phyloP scores from a whole-genome alignment of 2,888 invertebrate species.

The Nudaria mundana region DNA sequence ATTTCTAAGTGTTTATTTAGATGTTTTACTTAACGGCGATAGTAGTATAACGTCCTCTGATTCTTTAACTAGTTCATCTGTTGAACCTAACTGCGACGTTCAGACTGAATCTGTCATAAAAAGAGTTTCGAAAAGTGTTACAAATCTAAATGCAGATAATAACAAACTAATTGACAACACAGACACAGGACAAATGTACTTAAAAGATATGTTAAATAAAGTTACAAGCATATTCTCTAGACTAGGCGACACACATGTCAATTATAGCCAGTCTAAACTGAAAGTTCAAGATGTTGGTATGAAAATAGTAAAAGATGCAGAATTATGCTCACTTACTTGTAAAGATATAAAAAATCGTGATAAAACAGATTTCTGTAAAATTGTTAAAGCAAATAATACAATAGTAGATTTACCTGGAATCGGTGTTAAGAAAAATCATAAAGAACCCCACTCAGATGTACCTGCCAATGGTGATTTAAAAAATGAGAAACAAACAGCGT shows the following conservation, averaged over 20 bases:
- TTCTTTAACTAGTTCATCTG: slow-evolving; percentile 34
- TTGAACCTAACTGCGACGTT: slow-evolving; percentile 43
- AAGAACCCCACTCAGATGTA: too few species aligned
- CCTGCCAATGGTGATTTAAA: too few species aligned
- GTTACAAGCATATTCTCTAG: slow-evolving; percentile 54
- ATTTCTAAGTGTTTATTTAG: slow-evolving; percentile 56
- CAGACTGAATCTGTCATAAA: slow-evolving; percentile 50
- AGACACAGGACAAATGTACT: slow-evolving; percentile 49
- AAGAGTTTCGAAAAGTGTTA: slow-evolving; percentile 50
- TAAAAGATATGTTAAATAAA: slow-evolving; percentile 58
- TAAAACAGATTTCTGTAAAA: too few species aligned
- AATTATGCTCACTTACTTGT: too few species aligned
- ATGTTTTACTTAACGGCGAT: slow-evolving; percentile 45
- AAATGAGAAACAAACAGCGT: slow-evolving; percentile 28
- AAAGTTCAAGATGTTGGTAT: slow-evolving; percentile 15
- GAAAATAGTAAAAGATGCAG: too few species aligned
- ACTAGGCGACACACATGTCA: too few species aligned
- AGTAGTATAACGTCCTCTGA: slow-evolving; percentile 36
- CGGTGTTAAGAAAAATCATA: too few species aligned
- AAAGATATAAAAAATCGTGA: too few species aligned
- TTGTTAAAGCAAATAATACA: too few species aligned
- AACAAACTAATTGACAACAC: slow-evolving; percentile 19
- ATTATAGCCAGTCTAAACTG: slow-evolving; percentile 15
- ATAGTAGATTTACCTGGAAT: too few species aligned
- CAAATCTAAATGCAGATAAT: slow-evolving; percentile 29